Conservation (phyloP, 2,888 invertebrate genomes). For the Amorpha juglandis region DNA sequence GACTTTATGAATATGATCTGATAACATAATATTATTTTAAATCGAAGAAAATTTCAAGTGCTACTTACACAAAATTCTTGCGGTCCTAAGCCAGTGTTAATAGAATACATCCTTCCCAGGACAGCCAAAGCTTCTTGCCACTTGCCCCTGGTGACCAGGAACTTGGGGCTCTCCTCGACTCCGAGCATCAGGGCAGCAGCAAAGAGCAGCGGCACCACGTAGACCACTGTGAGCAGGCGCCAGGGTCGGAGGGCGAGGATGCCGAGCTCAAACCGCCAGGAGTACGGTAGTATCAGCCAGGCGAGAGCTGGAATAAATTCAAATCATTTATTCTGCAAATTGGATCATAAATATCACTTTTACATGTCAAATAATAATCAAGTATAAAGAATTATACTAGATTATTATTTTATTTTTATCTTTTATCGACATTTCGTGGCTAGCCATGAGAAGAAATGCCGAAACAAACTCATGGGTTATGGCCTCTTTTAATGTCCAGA, state of each 20-base stretch:
- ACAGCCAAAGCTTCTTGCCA: constrained; percentile 83
- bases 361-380: no score
- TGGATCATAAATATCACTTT: no score
- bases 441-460: no score
- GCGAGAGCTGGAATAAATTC: constrained; percentile 82
- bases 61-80: constrained; percentile 64
- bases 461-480: no score
- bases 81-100: constrained; percentile 56
- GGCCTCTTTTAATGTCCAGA: no score
- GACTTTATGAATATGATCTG: no score
- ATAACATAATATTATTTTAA: no score
- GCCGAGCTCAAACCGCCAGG: constrained; percentile 61
- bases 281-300: constrained; percentile 86
- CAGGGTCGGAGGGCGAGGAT: constrained; percentile 86
- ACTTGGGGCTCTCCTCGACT: constrained; percentile 92
- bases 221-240: constrained; percentile 87
- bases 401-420: no score
- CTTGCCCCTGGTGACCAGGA: constrained; percentile 86
- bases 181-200: constrained; percentile 56
- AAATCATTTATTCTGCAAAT: no score
- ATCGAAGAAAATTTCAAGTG: background rate
- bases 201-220: constrained; percentile 85
- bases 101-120: constrained; percentile 58
- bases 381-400: no score
- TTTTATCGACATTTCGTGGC: no score